Conservation (phyloP, 1,140 invertebrate species). For the Prorops nasuta region DNA sequence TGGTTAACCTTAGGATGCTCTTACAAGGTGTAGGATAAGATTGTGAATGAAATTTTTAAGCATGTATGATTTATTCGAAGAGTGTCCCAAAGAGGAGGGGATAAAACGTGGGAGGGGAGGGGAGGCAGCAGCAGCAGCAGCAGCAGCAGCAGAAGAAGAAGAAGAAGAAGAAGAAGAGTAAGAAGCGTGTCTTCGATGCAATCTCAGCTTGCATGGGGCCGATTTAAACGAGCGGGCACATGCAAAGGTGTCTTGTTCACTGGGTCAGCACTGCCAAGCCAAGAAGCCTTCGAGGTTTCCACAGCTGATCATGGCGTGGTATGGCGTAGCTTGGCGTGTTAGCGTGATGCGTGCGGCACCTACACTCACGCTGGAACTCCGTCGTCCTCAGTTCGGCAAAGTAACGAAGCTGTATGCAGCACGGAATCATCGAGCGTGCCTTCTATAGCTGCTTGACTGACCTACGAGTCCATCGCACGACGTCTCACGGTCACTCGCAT, state of each 20-base stretch:
- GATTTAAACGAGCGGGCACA: slow-evolving; percentile 39
- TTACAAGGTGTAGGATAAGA: too few species aligned
- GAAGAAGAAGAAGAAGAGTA: too few species aligned
- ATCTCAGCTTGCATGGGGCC: slow-evolving; percentile 10
- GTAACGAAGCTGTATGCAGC: background rate
- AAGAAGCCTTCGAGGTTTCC: slow-evolving; percentile 47
- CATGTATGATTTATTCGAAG: too few species aligned
- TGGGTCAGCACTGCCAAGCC: slow-evolving; percentile 52
- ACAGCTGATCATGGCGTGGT: slow-evolving; percentile 36
- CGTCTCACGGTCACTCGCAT: too few species aligned
- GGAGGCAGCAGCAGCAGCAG: too few species aligned
- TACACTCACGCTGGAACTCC: slow-evolving; percentile 20
- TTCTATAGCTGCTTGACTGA: too few species aligned
- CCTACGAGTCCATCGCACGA: too few species aligned
- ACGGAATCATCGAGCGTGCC: background rate
- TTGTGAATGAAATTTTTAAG: too few species aligned
- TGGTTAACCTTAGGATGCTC: too few species aligned
- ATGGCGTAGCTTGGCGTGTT: slow-evolving; percentile 37
- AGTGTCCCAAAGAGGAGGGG: background rate
- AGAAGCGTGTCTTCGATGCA: slow-evolving; percentile 2
- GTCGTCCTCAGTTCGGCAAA: too few species aligned
- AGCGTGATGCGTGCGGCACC: slow-evolving; percentile 42
- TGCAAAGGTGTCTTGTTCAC: slow-evolving; percentile 51
- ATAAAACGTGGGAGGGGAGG: background rate
- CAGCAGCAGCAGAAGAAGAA: too few species aligned